A percentile compares a stretch with the other conserved stretches of the same genome.
Conservation (phyloP, 2,113 vertebrate genomes). For the Antechinus flavipes region DNA sequence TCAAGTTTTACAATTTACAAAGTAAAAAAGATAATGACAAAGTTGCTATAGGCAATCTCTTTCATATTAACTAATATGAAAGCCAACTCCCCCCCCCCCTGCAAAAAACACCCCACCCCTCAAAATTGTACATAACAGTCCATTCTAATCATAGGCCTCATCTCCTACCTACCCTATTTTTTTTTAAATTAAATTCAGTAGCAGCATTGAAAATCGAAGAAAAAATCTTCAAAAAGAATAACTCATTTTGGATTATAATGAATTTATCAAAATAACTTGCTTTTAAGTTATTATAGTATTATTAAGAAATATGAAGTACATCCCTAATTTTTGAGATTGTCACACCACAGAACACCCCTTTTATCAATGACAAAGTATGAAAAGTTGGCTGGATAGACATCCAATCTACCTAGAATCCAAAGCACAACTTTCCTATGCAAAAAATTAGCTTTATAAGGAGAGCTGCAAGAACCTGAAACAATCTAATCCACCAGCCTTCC, state of each 20-base stretch:
- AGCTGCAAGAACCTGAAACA: not conserved
- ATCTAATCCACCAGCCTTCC: not conserved
- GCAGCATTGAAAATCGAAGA: not conserved
- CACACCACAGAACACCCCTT: not conserved
- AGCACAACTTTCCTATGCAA: not conserved
- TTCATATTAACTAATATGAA: constrained; percentile 8
- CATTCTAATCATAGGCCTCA: not conserved
- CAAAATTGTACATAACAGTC: not conserved
- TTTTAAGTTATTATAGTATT: not conserved
- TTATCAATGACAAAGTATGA: not conserved
- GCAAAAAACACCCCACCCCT: not conserved
- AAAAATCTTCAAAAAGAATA: constrained; percentile 20
- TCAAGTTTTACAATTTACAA: constrained; percentile 51
- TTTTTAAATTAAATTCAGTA: constrained; percentile 29
- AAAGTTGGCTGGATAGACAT: not conserved
- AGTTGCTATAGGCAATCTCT: constrained; percentile 1
- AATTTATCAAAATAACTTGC: not conserved
- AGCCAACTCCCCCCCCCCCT: not conserved
- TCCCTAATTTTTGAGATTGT: not conserved
- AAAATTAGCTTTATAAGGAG: not conserved
- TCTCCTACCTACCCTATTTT: constrained; percentile 8
- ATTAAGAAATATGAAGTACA: not conserved
- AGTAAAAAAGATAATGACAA: constrained; percentile 40
- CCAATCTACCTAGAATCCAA: not conserved
- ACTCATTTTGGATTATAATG: not conserved